These are phyloP conservation scores for Phalacrocorax aristotelis DNA, from an alignment of 2,113 vertebrate species.

Conservation along the genomic window DNA sequence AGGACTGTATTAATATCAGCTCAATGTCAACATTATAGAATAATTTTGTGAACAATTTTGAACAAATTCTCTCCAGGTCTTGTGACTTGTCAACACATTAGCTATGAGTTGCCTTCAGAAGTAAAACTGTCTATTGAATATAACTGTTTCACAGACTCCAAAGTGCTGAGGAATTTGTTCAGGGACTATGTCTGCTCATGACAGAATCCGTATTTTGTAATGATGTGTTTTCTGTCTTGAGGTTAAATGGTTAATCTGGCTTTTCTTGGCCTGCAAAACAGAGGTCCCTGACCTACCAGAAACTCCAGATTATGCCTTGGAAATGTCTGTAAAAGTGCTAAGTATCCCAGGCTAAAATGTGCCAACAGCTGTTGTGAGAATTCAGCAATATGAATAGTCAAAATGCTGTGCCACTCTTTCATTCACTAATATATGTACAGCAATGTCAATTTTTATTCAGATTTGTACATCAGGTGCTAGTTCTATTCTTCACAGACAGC, in stretches of 20 bases:
- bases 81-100: background rate
- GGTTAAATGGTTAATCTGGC: background rate
- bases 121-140: background rate
- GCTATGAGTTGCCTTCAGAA: background rate
- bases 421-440: background rate
- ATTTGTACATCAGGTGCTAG: background rate
- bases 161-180: background rate
- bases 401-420: background rate
- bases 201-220: background rate
- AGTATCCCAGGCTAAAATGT: background rate
- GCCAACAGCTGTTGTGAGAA: background rate
- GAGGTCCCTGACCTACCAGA: background rate
- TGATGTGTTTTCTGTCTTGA: background rate
- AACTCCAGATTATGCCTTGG: background rate
- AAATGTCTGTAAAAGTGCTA: background rate
- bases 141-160: background rate
- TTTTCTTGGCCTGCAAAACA: background rate
- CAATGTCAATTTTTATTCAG: rapidly evolving
- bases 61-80: background rate
- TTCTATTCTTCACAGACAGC: background rate
- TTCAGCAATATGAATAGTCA: background rate
- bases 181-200: background rate
- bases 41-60: background rate
- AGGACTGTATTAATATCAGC: background rate
- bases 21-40: background rate